These are phyloP conservation scores for Drosophila robusta DNA, from an alignment of 2,888 invertebrate genomes.

Conservation along the genomic window DNA sequence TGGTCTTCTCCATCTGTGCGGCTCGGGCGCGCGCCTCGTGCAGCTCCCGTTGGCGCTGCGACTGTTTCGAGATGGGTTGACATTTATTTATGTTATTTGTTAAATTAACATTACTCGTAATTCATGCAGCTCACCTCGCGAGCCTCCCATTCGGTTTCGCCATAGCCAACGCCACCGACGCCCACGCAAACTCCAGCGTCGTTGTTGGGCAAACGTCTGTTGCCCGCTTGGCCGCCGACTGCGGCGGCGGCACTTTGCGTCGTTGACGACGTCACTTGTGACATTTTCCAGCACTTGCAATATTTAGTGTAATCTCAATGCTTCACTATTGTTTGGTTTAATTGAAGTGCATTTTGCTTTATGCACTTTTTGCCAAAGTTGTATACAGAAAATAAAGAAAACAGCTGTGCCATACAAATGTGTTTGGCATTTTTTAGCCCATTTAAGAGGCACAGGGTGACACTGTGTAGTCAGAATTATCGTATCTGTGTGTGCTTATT, in stretches of 20 bases:
- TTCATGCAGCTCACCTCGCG: conserved; percentile 76
- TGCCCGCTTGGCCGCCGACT: conserved; percentile 35
- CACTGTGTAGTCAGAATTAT: no score
- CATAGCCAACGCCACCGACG: conserved; percentile 70
- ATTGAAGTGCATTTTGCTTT: conserved; percentile 48
- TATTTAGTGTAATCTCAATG: conserved; percentile 9
- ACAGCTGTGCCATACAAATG: conserved; percentile 34
- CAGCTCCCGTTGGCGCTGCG: conserved; percentile 89
- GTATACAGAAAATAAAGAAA: conserved; percentile 57
- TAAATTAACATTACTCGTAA: not conserved
- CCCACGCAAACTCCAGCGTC: conserved; percentile 58
- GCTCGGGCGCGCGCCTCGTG: conserved; percentile 97
- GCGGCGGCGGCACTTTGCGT: conserved; percentile 58
- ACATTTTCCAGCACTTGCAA: conserved; percentile 37
- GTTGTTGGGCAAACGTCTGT: conserved; percentile 53
- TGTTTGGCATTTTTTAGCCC: not conserved
- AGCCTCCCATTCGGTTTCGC: conserved; percentile 85
- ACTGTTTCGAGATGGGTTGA: conserved; percentile 64
- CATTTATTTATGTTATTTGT: conserved; percentile 10
- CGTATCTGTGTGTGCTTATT: no score
- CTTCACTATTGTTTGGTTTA: conserved; percentile 13
- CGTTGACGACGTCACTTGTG: conserved; percentile 58
- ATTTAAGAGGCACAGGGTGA: not conserved
- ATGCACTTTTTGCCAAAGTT: conserved; percentile 55
- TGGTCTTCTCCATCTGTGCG: conserved; percentile 99